Base-by-base conservation (phyloP, 2,113 vertebrate genomes). In the Perccottus glenii region DNA sequence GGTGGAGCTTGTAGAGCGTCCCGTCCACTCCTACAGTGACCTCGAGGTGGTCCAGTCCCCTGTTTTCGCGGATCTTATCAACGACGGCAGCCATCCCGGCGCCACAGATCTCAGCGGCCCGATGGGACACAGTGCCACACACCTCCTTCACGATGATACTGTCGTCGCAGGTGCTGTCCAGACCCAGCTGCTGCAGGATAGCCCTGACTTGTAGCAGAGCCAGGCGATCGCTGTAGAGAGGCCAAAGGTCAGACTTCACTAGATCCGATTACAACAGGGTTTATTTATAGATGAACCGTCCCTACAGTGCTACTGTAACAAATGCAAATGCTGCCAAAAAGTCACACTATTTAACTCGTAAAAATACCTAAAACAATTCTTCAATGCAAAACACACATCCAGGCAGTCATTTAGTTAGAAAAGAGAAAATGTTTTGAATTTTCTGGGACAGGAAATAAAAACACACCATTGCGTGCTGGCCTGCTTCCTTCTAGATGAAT, bases 81-180 rank as follows among this genome's bases (percentile, higher is more conserved):
- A 99, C 96, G 16, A 99, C 92, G 0, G 96, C 98, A 0, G 98
- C 98, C 97, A 99, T 98, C 6, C 96, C 97, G 0, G 98, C 96
- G 0, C 98, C 98, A 0, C 98, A 99, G 70, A 99, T 32, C 93
- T 98, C 96, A 0, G 95, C 97, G 0, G 96, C 98, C 19, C 97
- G 91, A 81, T 65, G 92, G 0, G 98, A 99, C 85, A 99, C 96
- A 0, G 93, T 94, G 19, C 96, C 96, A 0, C 98, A 99, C 85
- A 99, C 97, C 0, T 92, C 94, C 90, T 99, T 99, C 33, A 99
- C 97, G 0, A 99, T 96, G 62, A 98, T 98, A 51, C 97, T 99
- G 95, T 99, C 97, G 0, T 99, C 97, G 0, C 98, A 99, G 33
- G 96, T 99, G 93, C 95, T 95, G 86, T 98, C 97, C 65, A 99